Evolutionary conservation across 2,797 vertebrate species (phyloP).

Genomic region (Onychomys leucogaster): DNA sequence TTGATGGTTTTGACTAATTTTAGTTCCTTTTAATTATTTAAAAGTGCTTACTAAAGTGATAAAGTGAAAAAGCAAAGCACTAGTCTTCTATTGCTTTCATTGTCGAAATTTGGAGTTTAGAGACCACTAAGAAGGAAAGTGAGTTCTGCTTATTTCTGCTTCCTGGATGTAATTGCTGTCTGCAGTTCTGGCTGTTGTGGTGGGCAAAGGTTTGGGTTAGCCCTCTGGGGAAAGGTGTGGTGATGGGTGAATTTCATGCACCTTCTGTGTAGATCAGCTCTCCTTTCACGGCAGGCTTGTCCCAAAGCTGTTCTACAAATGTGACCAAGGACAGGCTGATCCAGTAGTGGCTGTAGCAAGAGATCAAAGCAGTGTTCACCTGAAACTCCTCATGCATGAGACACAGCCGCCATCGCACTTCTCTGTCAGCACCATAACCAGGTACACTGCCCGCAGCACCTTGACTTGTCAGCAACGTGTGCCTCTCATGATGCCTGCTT

Average conservation of each 20-base stretch:
- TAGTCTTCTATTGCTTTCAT: not conserved
- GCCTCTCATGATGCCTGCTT: accelerated
- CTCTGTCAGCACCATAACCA: slow-evolving; percentile 96
- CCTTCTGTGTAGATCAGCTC: not conserved
- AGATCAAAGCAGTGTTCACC: slow-evolving; percentile 96
- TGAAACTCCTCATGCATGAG: slow-evolving; percentile 99
- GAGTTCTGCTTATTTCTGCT: accelerated
- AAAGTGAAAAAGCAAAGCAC: not conserved
- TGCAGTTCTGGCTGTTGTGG: not conserved
- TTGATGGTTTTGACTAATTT: not conserved
- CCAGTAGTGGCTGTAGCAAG: slow-evolving; percentile 96
- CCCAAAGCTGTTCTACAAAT: slow-evolving; percentile 95
- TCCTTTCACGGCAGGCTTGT: slow-evolving; percentile 90
- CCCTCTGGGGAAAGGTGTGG: too few species aligned
- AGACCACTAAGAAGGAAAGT: not conserved
- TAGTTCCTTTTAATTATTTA: not conserved
- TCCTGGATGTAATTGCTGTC: not conserved
- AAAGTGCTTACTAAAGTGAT: not conserved
- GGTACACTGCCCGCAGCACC: slow-evolving; percentile 85
- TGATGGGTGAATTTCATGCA: not conserved
- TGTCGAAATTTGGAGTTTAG: not conserved
- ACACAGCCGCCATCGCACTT: slow-evolving; percentile 95
- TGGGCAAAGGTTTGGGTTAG: accelerated
- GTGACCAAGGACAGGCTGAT: slow-evolving; percentile 97
- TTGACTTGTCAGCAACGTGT: not conserved